A percentile compares a stretch with the other conserved stretches of the same genome.
Conservation (phyloP, 2,797 vertebrate species). For the Pelochelys cantorii region DNA sequence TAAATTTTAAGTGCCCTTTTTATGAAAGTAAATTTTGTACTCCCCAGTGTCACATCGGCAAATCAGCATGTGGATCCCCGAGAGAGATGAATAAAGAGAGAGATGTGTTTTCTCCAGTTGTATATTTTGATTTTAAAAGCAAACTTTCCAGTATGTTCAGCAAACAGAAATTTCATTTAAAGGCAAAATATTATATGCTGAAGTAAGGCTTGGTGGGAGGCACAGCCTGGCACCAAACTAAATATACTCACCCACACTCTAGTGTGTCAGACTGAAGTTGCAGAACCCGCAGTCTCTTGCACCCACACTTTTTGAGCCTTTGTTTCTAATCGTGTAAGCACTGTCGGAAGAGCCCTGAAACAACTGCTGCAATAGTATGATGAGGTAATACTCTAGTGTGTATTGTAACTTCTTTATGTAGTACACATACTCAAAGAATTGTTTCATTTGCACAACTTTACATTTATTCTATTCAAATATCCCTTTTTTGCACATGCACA, state of each 20-base stretch:
- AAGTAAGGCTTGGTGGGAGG: fast-evolving
- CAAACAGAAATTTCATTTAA: not conserved
- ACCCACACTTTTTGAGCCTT: not conserved
- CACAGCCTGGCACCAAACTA: not conserved
- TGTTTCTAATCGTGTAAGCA: fast-evolving
- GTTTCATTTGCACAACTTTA: not conserved
- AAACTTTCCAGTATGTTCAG: fast-evolving
- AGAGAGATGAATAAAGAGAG: not conserved
- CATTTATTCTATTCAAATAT: fast-evolving
- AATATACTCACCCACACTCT: fast-evolving
- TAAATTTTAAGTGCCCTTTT: fast-evolving
- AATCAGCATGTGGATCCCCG: not conserved
- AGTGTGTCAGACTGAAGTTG: not conserved
- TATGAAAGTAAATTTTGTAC: not conserved
- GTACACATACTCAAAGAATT: fast-evolving
- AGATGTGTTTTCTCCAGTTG: not conserved
- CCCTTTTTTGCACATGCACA: not conserved
- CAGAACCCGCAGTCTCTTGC: fast-evolving
- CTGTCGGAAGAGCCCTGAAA: fast-evolving
- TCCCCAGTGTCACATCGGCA: not conserved
- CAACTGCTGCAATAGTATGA: fast-evolving
- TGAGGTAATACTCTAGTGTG: fast-evolving
- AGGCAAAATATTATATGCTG: fast-evolving
- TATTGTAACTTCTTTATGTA: fast-evolving
- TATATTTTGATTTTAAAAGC: not conserved